phyloP scores from a whole-genome alignment of 2,888 invertebrate genomes.

The Nycteola revayana region DNA sequence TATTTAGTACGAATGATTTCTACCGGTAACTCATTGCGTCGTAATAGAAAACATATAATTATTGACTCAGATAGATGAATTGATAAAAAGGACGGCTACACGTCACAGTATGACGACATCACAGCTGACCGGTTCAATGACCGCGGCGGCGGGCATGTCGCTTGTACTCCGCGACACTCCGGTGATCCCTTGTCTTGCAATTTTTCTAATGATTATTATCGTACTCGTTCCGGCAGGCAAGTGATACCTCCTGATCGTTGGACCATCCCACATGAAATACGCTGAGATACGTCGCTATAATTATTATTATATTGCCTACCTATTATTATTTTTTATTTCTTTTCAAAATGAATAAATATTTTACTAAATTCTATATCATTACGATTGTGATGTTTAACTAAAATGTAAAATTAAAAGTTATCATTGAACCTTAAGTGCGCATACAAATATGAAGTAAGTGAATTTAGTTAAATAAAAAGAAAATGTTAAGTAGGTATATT shows the following conservation, averaged over 20 bases:
- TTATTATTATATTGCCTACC: too few species aligned
- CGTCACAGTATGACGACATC: neutral
- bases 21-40: neutral
- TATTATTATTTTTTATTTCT: too few species aligned
- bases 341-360: too few species aligned
- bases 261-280: neutral
- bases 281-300: too few species aligned
- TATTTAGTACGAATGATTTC: too few species aligned
- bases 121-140: neutral
- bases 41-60: constrained; percentile 1
- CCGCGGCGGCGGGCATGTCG: neutral
- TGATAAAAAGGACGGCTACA: neutral
- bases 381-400: too few species aligned
- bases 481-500: too few species aligned
- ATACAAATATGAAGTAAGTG: too few species aligned
- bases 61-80: neutral
- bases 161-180: neutral
- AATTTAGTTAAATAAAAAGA: too few species aligned
- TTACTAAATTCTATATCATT: too few species aligned
- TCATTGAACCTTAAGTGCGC: too few species aligned
- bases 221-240: constrained; percentile 4
- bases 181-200: neutral
- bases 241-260: constrained; percentile 3
- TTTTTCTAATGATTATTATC: neutral
- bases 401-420: too few species aligned